Evolutionary conservation across 53 echinoderm and acorn worm species (phyloP).

Genomic region (Mesocentrotus franciscanus): DNA sequence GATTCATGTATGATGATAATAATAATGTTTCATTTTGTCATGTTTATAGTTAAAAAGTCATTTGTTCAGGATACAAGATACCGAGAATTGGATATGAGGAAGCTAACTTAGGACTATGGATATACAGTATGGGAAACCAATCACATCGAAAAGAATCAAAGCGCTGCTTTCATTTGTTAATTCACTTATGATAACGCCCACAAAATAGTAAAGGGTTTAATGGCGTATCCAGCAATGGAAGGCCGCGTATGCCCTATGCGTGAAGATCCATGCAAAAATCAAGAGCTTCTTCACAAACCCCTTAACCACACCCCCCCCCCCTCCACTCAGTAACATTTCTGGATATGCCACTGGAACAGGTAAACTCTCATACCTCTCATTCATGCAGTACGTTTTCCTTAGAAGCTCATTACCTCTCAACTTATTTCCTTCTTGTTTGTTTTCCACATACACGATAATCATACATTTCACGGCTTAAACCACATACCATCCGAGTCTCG

Average conservation of each 20-base stretch:
- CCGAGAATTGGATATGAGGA: neutral
- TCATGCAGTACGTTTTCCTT: neutral
- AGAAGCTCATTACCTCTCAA: neutral
- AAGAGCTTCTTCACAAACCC: neutral
- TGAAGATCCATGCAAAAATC: no score
- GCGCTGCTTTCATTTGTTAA: neutral
- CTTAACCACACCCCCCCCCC: neutral
- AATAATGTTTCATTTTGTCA: no score
- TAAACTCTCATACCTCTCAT: neutral
- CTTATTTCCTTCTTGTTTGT: neutral
- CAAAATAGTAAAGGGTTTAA: neutral
- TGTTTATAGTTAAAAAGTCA: no score
- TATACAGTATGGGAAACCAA: neutral
- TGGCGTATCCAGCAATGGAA: neutral
- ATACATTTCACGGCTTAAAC: neutral
- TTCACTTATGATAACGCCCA: neutral
- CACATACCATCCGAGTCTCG: neutral
- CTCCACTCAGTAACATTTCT: neutral
- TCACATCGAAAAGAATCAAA: neutral
- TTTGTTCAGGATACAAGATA: no score
- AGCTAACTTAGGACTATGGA: neutral
- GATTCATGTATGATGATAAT: no score
- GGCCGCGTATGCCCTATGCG: neutral
- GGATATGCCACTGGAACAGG: neutral
- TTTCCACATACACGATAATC: neutral